phyloP scores from a whole-genome alignment of 2,113 vertebrate genomes.

The Vombatus ursinus region DNA sequence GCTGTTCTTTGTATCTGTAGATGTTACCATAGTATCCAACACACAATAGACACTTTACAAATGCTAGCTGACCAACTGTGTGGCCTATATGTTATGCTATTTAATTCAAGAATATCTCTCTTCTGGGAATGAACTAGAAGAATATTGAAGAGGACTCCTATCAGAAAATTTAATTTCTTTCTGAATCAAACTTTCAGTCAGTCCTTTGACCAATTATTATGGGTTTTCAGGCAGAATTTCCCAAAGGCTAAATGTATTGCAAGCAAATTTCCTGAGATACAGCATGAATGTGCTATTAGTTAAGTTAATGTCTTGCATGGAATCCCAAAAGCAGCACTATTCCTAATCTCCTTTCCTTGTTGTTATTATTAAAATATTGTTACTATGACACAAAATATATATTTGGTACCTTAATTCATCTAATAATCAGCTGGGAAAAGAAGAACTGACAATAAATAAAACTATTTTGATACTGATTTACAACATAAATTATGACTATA shows the following conservation, averaged over 20 bases:
- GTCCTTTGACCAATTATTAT: conserved; percentile 55
- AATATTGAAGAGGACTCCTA: conserved; percentile 3
- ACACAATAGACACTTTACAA: neutral
- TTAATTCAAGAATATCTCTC: neutral
- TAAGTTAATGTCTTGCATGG: conserved; percentile 48
- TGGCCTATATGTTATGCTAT: neutral
- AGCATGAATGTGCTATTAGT: neutral
- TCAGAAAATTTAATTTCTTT: conserved; percentile 51
- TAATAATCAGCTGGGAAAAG: neutral
- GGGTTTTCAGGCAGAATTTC: conserved; percentile 43
- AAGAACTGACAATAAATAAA: neutral
- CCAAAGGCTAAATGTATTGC: neutral
- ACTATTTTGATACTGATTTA: neutral
- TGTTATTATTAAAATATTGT: neutral
- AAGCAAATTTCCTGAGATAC: conserved; percentile 51
- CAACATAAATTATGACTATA: neutral
- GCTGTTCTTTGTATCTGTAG: neutral
- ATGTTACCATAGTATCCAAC: neutral
- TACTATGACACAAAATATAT: neutral
- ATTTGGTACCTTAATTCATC: neutral
- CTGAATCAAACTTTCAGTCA: conserved; percentile 16
- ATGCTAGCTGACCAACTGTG: neutral
- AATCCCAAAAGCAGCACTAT: neutral
- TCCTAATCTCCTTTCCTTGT: neutral
- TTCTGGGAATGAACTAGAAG: conserved; percentile 22